Percentiles rank a stretch among this genome's conserved stretches.
phyloP scores from a whole-genome alignment of 35 echinoderm and acorn worm genomes.

The Nesometra sesokonis region DNA sequence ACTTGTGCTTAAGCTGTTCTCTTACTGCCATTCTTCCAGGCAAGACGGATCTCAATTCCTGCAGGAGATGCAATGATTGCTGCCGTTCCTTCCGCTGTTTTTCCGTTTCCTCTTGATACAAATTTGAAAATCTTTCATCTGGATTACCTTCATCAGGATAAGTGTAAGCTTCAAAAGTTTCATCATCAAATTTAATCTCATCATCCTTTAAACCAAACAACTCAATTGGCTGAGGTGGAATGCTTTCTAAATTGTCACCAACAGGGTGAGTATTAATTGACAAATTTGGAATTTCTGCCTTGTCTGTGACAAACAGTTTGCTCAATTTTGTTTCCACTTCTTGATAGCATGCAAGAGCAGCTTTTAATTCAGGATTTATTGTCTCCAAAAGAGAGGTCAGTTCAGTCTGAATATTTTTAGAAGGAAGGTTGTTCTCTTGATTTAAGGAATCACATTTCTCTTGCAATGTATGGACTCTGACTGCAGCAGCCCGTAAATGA shows the following conservation, averaged over 20 bases:
- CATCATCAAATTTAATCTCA: neutral
- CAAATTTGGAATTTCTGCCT: neutral
- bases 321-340: neutral
- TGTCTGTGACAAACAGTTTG: neutral
- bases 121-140: neutral
- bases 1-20: neutral
- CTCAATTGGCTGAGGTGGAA: neutral
- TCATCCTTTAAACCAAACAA: neutral
- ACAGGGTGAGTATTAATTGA: neutral
- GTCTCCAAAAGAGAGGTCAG: neutral
- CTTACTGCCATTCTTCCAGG: neutral
- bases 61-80: neutral
- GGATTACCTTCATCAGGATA: neutral
- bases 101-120: neutral
- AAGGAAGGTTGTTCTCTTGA: neutral
- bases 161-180: neutral
- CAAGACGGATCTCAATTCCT: neutral
- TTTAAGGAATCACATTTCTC: neutral
- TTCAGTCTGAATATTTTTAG: neutral
- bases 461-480: neutral
- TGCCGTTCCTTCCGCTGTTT: neutral
- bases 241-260: neutral
- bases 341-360: neutral
- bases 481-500: neutral
- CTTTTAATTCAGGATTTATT: neutral